A percentile compares a stretch with the other conserved stretches of the same genome.
phyloP scores from a whole-genome alignment of 2,888 invertebrate species.

The Pseudeuparius sepicola region DNA sequence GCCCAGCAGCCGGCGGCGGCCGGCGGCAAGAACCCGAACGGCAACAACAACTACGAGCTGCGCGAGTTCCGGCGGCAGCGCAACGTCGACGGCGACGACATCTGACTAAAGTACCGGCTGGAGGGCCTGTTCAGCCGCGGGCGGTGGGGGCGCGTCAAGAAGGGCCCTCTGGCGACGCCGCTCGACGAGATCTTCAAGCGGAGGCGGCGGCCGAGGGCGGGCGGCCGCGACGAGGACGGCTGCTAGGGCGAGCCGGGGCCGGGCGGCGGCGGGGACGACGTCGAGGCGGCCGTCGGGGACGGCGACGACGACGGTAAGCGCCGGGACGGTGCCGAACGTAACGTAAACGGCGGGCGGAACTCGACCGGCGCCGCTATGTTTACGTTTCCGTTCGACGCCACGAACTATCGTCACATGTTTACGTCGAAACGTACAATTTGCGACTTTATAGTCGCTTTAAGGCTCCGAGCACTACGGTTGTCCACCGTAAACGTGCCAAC shows the following conservation, averaged over 20 bases:
- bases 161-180: constrained; percentile 41
- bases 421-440: too few species aligned
- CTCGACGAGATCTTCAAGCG: constrained; percentile 40
- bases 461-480: too few species aligned
- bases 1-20: too few species aligned
- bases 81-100: constrained; percentile 44
- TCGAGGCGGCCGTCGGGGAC: too few species aligned
- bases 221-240: constrained; percentile 33
- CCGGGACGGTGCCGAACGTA: neutral
- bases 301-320: neutral
- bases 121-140: constrained; percentile 57
- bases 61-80: constrained; percentile 58
- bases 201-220: constrained; percentile 37
- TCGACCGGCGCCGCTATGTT: too few species aligned
- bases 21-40: constrained; percentile 58
- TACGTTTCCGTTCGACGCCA: too few species aligned
- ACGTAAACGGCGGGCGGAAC: too few species aligned
- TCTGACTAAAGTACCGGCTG: constrained; percentile 69
- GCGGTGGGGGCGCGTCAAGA: constrained; percentile 40
- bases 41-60: constrained; percentile 72
- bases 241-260: constrained; percentile 30
- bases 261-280: too few species aligned
- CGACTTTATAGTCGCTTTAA: too few species aligned
- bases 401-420: too few species aligned
- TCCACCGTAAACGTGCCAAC: too few species aligned